Evolutionary conservation across 1,140 invertebrate species (phyloP).

Genomic region (Tyrophagus putrescentiae): DNA sequence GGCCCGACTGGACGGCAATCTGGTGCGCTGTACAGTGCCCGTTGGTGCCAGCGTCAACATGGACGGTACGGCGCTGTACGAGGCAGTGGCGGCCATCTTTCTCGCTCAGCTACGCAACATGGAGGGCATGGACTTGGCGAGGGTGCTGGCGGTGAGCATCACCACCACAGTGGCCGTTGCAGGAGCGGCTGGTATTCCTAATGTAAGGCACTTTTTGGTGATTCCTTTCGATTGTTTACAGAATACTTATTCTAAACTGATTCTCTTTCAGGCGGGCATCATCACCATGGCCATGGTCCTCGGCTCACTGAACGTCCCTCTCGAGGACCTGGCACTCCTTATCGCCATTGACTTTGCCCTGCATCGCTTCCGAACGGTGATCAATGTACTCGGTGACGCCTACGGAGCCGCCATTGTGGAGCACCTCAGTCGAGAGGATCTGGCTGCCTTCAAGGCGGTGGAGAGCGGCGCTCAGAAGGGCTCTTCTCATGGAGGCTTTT

Average conservation of each 20-base stretch:
- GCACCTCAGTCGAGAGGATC: conserved; percentile 64
- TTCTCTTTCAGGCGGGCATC: conserved; percentile 28
- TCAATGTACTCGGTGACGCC: conserved; percentile 91
- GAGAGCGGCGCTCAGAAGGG: not conserved
- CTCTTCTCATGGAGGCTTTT: too few species aligned
- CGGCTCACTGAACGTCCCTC: conserved; percentile 22
- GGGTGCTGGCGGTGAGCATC: conserved; percentile 74
- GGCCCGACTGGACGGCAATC: conserved; percentile 65
- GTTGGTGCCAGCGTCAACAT: conserved; percentile 85
- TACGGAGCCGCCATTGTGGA: conserved; percentile 82
- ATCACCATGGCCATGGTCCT: conserved; percentile 25
- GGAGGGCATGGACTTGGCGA: conserved; percentile 52
- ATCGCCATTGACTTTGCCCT: conserved; percentile 19
- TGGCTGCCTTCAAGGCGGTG: conserved; percentile 36
- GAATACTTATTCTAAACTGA: too few species aligned
- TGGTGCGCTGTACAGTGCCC: conserved; percentile 76
- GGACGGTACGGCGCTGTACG: conserved; percentile 83
- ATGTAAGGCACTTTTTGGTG: too few species aligned
- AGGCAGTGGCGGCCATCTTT: conserved; percentile 72
- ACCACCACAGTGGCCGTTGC: conserved; percentile 87
- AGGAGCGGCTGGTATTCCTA: conserved; percentile 87
- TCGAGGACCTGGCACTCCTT: conserved; percentile 23
- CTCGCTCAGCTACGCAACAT: conserved; percentile 80
- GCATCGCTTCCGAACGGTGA: conserved; percentile 85
- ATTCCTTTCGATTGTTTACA: too few species aligned